phyloP scores from a whole-genome alignment of 2,888 invertebrate genomes.

The Microplitis manilae region DNA sequence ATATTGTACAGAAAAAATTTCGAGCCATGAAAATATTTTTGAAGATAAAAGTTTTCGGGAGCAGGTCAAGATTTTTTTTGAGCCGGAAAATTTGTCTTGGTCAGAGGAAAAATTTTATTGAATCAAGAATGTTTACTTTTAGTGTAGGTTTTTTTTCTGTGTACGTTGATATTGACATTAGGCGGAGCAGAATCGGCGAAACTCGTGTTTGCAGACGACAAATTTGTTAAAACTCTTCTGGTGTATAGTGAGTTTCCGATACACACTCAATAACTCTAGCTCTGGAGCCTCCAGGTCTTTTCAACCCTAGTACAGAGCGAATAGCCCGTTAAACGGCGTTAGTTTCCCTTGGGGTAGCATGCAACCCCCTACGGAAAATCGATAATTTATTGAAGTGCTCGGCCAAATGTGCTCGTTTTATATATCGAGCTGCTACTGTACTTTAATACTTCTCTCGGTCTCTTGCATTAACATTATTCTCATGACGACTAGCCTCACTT shows the following conservation, averaged over 20 bases:
- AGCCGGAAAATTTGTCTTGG: too few relatives aligned
- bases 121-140: background rate
- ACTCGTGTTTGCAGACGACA: too few relatives aligned
- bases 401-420: constrained; percentile 33
- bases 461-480: background rate
- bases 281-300: constrained; percentile 6
- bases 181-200: too few relatives aligned
- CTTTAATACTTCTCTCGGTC: background rate
- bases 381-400: constrained; percentile 39
- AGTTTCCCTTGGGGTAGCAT: constrained; percentile 13
- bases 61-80: too few relatives aligned
- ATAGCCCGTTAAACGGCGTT: constrained; percentile 24
- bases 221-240: background rate
- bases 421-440: background rate
- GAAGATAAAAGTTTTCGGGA: too few relatives aligned
- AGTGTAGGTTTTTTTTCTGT: background rate
- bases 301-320: constrained; percentile 9
- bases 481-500: background rate
- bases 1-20: too few relatives aligned
- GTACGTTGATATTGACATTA: too few relatives aligned
- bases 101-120: background rate
- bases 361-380: constrained; percentile 32
- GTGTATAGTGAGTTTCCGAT: background rate
- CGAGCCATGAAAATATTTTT: too few relatives aligned
- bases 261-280: background rate